These are phyloP conservation scores for Picus viridis DNA, from an alignment of 2,797 vertebrate genomes.

Conservation along the genomic window DNA sequence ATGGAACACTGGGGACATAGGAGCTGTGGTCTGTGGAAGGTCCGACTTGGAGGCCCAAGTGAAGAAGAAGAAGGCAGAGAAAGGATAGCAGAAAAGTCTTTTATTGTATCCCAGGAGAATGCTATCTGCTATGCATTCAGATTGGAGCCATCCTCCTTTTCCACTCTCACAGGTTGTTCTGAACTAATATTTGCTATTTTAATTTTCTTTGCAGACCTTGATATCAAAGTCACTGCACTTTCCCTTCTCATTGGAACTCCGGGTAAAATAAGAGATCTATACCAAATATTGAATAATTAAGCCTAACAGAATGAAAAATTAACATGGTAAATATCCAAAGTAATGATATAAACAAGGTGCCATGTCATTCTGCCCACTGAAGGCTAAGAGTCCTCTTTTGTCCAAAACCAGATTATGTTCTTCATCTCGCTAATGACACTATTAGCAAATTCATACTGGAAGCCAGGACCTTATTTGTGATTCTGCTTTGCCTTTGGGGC, in stretches of 20 bases:
- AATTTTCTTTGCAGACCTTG: conserved; percentile 60
- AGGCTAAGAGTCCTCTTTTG: not conserved
- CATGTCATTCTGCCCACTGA: not conserved
- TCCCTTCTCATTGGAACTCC: not conserved
- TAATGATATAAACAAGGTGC: conserved; percentile 19
- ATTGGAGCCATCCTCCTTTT: not conserved
- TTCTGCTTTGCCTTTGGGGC: conserved; percentile 41
- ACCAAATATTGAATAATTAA: conserved; percentile 37
- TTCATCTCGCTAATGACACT: conserved; percentile 39
- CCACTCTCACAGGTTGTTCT: not conserved
- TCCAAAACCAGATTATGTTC: conserved; percentile 36
- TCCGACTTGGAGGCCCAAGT: not conserved
- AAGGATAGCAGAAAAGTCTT: not conserved
- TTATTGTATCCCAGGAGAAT: not conserved
- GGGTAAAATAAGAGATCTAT: conserved; percentile 48
- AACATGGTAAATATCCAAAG: conserved; percentile 5
- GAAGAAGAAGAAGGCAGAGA: not conserved
- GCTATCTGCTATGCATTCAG: not conserved
- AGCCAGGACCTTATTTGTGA: conserved; percentile 48
- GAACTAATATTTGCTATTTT: conserved; percentile 59
- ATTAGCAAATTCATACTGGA: conserved; percentile 33
- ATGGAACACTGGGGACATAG: rapidly evolving
- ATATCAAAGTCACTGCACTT: conserved; percentile 43
- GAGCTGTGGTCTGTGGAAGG: not conserved
- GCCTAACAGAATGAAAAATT: conserved; percentile 17